Evolutionary conservation across 2,113 vertebrate species (phyloP), one percentile per base, ranked within the genome.

Genomic region (Pomatostomus ruficeps): DNA sequence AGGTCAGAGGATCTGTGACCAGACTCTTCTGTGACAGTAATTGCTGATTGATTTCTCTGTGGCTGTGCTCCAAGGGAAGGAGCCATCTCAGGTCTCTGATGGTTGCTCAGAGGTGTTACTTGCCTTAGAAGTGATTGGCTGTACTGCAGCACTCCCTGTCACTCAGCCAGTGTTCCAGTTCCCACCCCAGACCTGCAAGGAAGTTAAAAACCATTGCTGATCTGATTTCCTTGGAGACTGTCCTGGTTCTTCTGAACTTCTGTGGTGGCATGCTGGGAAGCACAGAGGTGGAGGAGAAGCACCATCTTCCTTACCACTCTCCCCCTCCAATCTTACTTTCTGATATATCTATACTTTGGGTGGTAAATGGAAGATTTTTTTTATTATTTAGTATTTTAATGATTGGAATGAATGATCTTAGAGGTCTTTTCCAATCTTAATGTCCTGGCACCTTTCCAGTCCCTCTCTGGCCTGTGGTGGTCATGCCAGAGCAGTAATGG

Each of bases 21-120:
- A 11, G 48, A 7, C 8, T 78, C 26, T 45, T 49, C 8, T 70
- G 59, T n/a, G 46, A 6, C 3, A 28, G n/a, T 45, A 35, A 14
- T 31, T 84, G 46, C 42, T 67, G 65, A 36, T 22, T 73, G 19
- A 29, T 58, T 62, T 49, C 43, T 40, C 43, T 54, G 28, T 59
- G 35, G 33, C 15, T 0, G 0, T 67, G 51, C 59, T 54, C 24
- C 40, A 29, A 25, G 0, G 2, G 23, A 42, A 42, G 38, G 38
- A 78, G 22, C 43, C 3, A 2, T 42, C 59, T 81, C 54, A 16
- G 54, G 10, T 0, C 0, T 33, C 21, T 26, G 38, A 7, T 75
- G 63, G 38, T 71, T 85, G 40, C 26, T 63, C 52, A 67, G 62
- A 45, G 35, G 7, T 42, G 20, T 68, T 84, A 6, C 22, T 88